phyloP scores from a whole-genome alignment of 2,113 vertebrate species.

The Ibidorhyncha struthersii region DNA sequence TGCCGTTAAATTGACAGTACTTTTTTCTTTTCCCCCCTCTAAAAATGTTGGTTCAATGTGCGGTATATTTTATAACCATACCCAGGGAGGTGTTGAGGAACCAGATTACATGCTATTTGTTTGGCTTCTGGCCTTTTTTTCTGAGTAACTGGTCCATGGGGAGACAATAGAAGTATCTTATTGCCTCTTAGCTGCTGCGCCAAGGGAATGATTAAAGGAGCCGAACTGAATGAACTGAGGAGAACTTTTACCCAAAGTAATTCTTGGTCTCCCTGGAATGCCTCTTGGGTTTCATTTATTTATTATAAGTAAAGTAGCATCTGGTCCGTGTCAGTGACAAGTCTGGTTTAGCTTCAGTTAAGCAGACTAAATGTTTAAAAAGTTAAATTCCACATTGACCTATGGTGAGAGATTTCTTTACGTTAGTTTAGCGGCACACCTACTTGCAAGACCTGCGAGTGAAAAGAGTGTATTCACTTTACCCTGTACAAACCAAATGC shows the following conservation, averaged over 20 bases:
- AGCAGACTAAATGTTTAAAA: not conserved
- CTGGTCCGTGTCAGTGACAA: not conserved
- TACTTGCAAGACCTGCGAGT: not conserved
- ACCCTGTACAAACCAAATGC: not conserved
- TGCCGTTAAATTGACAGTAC: not conserved
- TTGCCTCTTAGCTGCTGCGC: not conserved
- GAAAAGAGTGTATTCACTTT: not conserved
- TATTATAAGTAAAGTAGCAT: not conserved
- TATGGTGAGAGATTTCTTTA: not conserved
- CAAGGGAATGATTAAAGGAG: not conserved
- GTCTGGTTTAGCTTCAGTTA: not conserved
- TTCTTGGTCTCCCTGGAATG: not conserved
- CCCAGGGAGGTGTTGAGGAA: not conserved
- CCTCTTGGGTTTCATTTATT: not conserved
- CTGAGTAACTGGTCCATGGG: not conserved
- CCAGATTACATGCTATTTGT: not conserved
- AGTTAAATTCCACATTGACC: not conserved
- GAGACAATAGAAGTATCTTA: not conserved
- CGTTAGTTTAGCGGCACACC: not conserved
- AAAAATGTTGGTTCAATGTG: not conserved
- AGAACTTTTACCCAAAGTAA: not conserved
- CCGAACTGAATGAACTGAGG: not conserved
- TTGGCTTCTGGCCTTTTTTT: not conserved
- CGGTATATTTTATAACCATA: not conserved
- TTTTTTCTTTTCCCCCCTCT: rapidly evolving